Evolutionary conservation across 2,797 vertebrate genomes (phyloP).

Genomic region (Diglossa cyanea): DNA sequence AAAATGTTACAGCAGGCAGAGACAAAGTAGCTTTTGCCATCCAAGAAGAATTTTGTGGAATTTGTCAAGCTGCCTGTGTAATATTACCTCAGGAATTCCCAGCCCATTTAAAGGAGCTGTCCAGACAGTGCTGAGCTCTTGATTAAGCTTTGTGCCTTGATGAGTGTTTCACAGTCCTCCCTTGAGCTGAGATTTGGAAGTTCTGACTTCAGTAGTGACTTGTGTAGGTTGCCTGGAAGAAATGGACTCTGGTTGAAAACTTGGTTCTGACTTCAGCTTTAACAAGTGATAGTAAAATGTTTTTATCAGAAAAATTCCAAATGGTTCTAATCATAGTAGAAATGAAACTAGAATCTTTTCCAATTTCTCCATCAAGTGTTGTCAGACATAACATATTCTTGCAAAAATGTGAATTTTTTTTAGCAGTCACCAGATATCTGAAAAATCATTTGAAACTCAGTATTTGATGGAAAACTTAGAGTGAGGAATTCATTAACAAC

Average conservation of each 20-base stretch:
- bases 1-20: not conserved
- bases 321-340: not conserved
- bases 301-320: not conserved
- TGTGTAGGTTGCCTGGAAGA: rapidly evolving
- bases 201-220: not conserved
- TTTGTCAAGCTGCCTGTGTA: not conserved
- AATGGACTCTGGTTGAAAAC: not conserved
- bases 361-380: not conserved
- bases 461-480: not conserved
- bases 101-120: not conserved
- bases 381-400: not conserved
- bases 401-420: not conserved
- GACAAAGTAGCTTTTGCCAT: not conserved
- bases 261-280: not conserved
- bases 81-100: not conserved
- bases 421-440: not conserved
- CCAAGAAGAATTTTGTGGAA: not conserved
- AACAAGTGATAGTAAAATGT: not conserved
- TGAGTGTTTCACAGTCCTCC: not conserved
- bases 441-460: not conserved
- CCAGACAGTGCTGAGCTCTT: not conserved
- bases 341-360: not conserved
- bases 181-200: not conserved
- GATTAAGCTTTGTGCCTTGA: not conserved
- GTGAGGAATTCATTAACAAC: not conserved